Evolutionary conservation across 2,113 vertebrate genomes (phyloP).

Genomic region (Ranitomeya imitator): DNA sequence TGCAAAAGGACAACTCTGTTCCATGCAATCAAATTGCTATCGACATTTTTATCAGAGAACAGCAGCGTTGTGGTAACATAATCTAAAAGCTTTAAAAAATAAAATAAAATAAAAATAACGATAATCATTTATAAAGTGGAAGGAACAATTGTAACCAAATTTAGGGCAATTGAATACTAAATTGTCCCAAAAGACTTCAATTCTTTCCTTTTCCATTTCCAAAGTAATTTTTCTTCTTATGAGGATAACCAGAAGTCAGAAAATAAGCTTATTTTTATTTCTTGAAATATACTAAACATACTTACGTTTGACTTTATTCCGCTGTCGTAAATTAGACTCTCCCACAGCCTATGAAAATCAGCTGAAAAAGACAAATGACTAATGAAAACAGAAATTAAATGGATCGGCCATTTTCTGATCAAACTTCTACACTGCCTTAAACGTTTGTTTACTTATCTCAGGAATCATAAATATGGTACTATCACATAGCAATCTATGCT

Average conservation of each 20-base stretch:
- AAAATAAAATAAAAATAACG: background rate
- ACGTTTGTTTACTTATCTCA: too few species aligned
- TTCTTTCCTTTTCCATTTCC: background rate
- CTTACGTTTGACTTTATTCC: conserved; percentile 91
- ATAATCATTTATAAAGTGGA: background rate
- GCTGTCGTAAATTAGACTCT: conserved; percentile 90
- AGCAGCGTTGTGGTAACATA: conserved; percentile 89
- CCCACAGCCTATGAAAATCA: conserved; percentile 96
- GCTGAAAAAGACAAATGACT: conserved; percentile 67
- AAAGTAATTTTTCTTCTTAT: background rate
- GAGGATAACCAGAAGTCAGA: background rate
- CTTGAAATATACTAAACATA: conserved; percentile 13
- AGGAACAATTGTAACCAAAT: background rate
- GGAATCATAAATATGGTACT: too few species aligned
- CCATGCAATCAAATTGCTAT: conserved; percentile 93
- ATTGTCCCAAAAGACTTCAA: background rate
- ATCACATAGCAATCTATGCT: too few species aligned
- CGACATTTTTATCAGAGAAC: conserved; percentile 93
- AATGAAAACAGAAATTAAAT: background rate
- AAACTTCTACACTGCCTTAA: too few species aligned
- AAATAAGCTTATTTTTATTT: background rate
- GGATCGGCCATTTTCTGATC: too few species aligned
- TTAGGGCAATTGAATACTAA: background rate
- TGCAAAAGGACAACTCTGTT: conserved; percentile 95
- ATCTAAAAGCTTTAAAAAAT: conserved; percentile 84